A percentile compares a stretch with the other conserved stretches of the same genome.
Evolutionary conservation across 2,888 invertebrate species (phyloP).

Genomic region (Drosophila hamatofila): DNA sequence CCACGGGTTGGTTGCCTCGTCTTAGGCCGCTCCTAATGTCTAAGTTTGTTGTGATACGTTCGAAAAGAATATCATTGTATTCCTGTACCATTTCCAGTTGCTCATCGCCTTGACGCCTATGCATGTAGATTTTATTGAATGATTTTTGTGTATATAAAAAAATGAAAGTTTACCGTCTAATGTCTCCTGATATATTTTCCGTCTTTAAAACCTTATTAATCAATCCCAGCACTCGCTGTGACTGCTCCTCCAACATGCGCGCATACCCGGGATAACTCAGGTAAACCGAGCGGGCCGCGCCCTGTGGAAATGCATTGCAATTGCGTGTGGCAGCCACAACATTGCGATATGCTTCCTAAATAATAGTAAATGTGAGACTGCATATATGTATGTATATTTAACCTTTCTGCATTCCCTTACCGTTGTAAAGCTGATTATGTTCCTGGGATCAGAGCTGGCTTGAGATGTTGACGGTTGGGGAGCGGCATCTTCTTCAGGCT

Average conservation of each 20-base stretch:
- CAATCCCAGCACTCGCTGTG: conserved; percentile 88
- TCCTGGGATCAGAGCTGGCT: conserved; percentile 2
- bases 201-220: conserved; percentile 87
- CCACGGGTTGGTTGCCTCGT: conserved; percentile 86
- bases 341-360: conserved; percentile 87
- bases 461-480: conserved; percentile 38
- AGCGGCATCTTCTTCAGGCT: conserved; percentile 2
- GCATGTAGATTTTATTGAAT: too few relatives aligned
- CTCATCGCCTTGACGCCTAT: conserved; percentile 87
- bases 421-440: conserved; percentile 78
- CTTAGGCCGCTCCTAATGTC: conserved; percentile 88
- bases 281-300: conserved; percentile 90
- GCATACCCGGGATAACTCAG: conserved; percentile 91
- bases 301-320: conserved; percentile 90
- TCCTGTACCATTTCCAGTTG: conserved; percentile 92
- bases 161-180: conserved; percentile 76
- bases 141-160: not conserved
- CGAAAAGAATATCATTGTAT: conserved; percentile 93
- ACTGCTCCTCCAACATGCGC: conserved; percentile 88
- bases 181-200: conserved; percentile 87
- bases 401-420: conserved; percentile 56
- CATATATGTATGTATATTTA: not conserved
- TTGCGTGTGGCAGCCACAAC: conserved; percentile 89
- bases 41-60: conserved; percentile 91
- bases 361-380: not conserved